Conservation (phyloP, 2,888 invertebrate genomes). For the Ptycholaimellus sp. region DNA sequence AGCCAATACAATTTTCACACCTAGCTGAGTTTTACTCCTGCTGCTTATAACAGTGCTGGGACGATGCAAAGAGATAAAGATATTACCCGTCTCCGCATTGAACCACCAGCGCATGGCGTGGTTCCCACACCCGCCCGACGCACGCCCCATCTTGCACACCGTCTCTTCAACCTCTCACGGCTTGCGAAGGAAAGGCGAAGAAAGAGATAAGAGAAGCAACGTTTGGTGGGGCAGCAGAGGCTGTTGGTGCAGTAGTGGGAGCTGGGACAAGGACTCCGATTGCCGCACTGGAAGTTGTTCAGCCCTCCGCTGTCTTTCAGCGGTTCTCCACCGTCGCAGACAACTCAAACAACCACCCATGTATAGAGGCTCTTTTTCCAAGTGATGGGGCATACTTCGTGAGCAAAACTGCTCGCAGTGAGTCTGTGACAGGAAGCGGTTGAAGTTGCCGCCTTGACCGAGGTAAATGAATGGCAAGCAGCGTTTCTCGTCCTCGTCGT, state of each 20-base stretch:
- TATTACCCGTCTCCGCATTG: slow-evolving; percentile 25
- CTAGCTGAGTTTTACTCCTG: too few species aligned
- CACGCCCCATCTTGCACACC: slow-evolving; percentile 1
- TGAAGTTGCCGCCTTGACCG: slow-evolving; percentile 24
- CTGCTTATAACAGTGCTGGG: too few species aligned
- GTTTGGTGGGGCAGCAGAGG: slow-evolving; percentile 6
- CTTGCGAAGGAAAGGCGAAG: too few species aligned
- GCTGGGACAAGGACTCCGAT: slow-evolving; percentile 17
- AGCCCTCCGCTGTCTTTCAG: slow-evolving; percentile 23
- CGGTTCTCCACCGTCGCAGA: slow-evolving; percentile 23
- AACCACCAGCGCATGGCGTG: slow-evolving; percentile 25
- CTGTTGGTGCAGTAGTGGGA: slow-evolving; percentile 16
- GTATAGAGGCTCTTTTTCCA: too few species aligned
- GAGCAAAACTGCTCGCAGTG: slow-evolving; percentile 25
- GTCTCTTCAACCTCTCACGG: too few species aligned
- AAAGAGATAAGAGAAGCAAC: too few species aligned
- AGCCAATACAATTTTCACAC: too few species aligned
- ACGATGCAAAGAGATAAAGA: too few species aligned
- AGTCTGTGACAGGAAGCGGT: slow-evolving; percentile 23
- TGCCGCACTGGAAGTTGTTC: slow-evolving; percentile 19
- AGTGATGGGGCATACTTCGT: slow-evolving; percentile 18
- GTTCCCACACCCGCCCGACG: slow-evolving; percentile 20
- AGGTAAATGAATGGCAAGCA: slow-evolving; percentile 10
- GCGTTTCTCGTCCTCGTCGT: not conserved
- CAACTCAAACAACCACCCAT: slow-evolving; percentile 10